Evolutionary conservation across 2,888 invertebrate genomes (phyloP).

Genomic region (Machimus rusticus): DNA sequence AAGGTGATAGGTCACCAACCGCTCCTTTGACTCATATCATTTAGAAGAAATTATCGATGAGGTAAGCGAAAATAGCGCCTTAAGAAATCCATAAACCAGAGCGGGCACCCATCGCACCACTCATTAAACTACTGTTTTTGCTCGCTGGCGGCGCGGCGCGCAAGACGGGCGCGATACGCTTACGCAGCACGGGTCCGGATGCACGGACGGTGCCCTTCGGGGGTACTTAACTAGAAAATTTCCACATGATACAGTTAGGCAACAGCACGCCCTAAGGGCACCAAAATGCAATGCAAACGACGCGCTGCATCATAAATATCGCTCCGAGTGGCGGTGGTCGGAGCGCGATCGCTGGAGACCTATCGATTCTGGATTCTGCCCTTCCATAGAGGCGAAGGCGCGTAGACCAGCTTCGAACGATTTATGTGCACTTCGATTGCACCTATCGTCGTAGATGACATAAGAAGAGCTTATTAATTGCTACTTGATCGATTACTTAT

Average conservation of each 20-base stretch:
- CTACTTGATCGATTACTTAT: conserved; percentile 27
- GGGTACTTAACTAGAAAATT: not conserved
- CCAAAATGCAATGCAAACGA: not conserved
- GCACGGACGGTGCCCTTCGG: not conserved
- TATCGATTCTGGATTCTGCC: not conserved
- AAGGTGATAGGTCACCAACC: not conserved
- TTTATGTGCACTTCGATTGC: not conserved
- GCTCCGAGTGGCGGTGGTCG: not conserved
- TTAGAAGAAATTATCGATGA: not conserved
- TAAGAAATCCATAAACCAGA: not conserved
- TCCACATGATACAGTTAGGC: conserved; percentile 27
- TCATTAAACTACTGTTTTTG: conserved; percentile 32
- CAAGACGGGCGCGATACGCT: not conserved
- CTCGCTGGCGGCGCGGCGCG: not conserved
- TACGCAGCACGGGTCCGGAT: conserved; percentile 12
- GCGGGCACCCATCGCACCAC: not conserved
- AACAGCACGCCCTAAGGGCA: not conserved
- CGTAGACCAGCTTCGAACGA: not conserved
- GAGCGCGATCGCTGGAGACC: not conserved
- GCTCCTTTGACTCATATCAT: not conserved
- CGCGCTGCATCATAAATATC: not conserved
- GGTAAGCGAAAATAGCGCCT: not conserved
- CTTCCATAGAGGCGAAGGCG: not conserved
- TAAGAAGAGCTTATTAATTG: conserved; percentile 10
- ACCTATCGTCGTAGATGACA: not conserved